phyloP scores from a whole-genome alignment of 2,888 invertebrate genomes.

The Drosophila colorata region DNA sequence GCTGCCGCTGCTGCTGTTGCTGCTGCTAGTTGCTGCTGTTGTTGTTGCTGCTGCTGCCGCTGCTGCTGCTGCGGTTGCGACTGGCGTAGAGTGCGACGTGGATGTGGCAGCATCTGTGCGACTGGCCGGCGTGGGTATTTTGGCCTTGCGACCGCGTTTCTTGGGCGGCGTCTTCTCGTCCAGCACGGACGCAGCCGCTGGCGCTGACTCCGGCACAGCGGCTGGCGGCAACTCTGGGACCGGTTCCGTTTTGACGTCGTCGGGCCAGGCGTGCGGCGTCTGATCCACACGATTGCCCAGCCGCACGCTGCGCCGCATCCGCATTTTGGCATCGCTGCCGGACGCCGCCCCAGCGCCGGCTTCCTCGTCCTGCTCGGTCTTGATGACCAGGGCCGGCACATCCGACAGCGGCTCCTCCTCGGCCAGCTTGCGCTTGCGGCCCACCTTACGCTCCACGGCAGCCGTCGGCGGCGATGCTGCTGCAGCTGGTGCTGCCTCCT shows the following conservation, averaged over 20 bases:
- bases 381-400: constrained; percentile 38
- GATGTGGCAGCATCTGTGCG: constrained; percentile 1
- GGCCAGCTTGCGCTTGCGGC: constrained; percentile 69
- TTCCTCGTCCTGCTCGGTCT: constrained; percentile 67
- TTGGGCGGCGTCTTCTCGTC: constrained; percentile 83
- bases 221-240: constrained; percentile 23
- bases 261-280: constrained; percentile 33
- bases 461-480: constrained; percentile 27
- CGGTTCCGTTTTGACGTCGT: constrained; percentile 68
- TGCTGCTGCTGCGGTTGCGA: constrained; percentile 13
- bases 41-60: constrained; percentile 9
- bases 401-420: constrained; percentile 58
- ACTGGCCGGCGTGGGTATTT: constrained; percentile 48
- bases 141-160: constrained; percentile 84
- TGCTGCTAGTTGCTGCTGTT: constrained; percentile 13
- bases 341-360: constrained; percentile 34
- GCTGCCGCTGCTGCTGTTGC: constrained; percentile 1
- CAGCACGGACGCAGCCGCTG: constrained; percentile 9
- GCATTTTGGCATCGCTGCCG: constrained; percentile 65
- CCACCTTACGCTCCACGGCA: constrained; percentile 62
- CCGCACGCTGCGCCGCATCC: constrained; percentile 83
- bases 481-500: constrained; percentile 13
- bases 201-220: not conserved
- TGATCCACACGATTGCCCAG: constrained; percentile 81
- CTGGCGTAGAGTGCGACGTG: not conserved